Evolutionary conservation across 2,113 vertebrate species (phyloP).

Genomic region (Anarrhichthys ocellatus): DNA sequence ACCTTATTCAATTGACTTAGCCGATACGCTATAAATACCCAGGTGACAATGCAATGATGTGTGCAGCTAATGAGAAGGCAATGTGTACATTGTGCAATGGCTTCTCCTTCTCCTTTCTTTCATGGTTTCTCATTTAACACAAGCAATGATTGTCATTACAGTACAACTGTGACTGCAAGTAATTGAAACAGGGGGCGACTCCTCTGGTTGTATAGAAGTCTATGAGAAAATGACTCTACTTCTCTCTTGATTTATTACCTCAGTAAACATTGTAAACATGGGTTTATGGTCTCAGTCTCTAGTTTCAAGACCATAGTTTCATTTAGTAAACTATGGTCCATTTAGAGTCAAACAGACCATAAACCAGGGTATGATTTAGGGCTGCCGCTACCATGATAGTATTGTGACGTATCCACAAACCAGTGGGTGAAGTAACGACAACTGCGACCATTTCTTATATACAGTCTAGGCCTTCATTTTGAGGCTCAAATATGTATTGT

Average conservation of each 20-base stretch:
- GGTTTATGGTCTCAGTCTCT: too few relatives aligned
- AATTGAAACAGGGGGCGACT: background rate
- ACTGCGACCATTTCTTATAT: too few relatives aligned
- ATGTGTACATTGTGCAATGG: background rate
- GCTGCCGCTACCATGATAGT: background rate
- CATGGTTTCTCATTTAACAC: background rate
- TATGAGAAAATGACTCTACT: too few relatives aligned
- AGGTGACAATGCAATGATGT: background rate
- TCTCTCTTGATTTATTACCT: too few relatives aligned
- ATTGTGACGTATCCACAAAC: too few relatives aligned
- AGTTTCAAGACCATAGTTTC: too few relatives aligned
- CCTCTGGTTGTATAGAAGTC: too few relatives aligned
- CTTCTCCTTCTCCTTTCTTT: background rate
- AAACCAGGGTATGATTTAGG: too few relatives aligned
- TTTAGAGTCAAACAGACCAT: too few relatives aligned
- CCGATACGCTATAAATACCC: background rate
- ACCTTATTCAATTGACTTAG: background rate
- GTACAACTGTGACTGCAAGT: background rate
- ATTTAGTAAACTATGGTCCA: too few relatives aligned
- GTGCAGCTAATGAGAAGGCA: background rate
- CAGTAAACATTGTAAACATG: too few relatives aligned
- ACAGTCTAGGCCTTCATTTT: background rate
- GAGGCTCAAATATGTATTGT: background rate
- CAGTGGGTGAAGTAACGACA: too few relatives aligned
- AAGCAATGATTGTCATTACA: background rate